These are phyloP conservation scores for Misgurnus anguillicaudatus DNA, from an alignment of 2,113 vertebrate genomes.

Conservation along the genomic window DNA sequence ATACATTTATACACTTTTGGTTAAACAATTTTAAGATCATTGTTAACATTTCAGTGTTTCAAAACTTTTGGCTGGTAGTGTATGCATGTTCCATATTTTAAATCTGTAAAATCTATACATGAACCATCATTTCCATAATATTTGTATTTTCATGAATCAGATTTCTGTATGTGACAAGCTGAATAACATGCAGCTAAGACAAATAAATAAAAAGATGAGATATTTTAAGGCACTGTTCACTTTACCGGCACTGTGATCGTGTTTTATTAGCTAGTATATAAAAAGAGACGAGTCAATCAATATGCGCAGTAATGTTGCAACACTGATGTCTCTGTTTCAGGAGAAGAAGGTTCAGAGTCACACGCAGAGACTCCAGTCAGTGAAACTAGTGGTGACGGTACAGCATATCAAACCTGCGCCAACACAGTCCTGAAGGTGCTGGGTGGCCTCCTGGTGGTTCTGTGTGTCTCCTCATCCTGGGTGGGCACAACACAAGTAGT, in stretches of 20 bases:
- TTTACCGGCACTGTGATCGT: background rate
- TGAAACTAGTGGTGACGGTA: constrained; percentile 68
- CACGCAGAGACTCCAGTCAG: constrained; percentile 81
- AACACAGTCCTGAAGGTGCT: constrained; percentile 84
- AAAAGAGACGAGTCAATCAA: background rate
- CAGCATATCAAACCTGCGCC: constrained; percentile 83
- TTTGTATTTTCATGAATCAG: no score
- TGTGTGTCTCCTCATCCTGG: constrained; percentile 96
- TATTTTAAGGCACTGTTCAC: background rate
- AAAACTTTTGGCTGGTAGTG: no score
- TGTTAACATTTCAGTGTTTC: no score
- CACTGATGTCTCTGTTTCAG: constrained; percentile 64
- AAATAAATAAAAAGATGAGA: background rate
- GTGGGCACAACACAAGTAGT: constrained; percentile 96
- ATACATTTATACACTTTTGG: no score
- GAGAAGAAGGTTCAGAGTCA: constrained; percentile 87
- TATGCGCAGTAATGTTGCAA: background rate
- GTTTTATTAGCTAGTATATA: background rate
- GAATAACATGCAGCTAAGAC: background rate
- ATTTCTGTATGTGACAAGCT: background rate
- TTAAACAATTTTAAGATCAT: no score
- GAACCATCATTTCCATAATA: no score
- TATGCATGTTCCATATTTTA: no score
- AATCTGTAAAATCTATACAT: no score
- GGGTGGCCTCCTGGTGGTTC: constrained; percentile 90